Evolutionary conservation across 2,797 vertebrate genomes (phyloP), one percentile per base, ranked within the genome.

Genomic region (Nannoperca australis): DNA sequence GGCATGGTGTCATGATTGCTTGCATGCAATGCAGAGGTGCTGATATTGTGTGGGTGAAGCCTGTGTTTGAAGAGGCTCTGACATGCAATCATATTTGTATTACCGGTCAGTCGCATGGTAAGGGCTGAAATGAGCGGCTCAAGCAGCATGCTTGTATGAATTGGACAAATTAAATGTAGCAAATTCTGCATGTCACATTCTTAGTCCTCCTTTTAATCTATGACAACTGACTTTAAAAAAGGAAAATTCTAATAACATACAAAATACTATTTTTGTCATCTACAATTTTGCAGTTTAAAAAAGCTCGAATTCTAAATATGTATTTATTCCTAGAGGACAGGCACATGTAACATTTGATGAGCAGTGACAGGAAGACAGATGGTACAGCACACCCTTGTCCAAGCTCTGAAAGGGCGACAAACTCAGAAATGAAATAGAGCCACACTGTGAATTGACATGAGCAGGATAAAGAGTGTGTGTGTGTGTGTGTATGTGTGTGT

Each of bases 341-440:
- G 32, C 55, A 75, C 11, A 47, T 53, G 53, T 51, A 61, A 72
- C 36, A 74, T 72, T 38, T 79, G 59, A 77, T 70, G 32, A 78
- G 51, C 53, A 70, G 49, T 44, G 73, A 62, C 17, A 85, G 70
- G 61, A 76, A 80, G 71, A 87, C 79, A 83, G 60, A 88, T 79
- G 79, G 71, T 49, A 53, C 40, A 65, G 65, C 42, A 66, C 50
- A 73, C 54, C 45, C 70, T 58, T 58, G 54, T 79, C 66, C 42
- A 62, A 42, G 65, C 69, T 77, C 62, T 85, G 42, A 84, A 73
- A 81, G 42, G 45, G 53, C 76, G 67, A 82, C 38, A 81, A 75
- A 83, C 78, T 83, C 59, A 47, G 45, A 70, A 75, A 67, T 47
- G 78, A 91, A 93, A 93, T 86, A 86, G 89, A 93, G 86, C 56